phyloP scores from a whole-genome alignment of 2,797 vertebrate species.

The Poeciliopsis presidionis region DNA sequence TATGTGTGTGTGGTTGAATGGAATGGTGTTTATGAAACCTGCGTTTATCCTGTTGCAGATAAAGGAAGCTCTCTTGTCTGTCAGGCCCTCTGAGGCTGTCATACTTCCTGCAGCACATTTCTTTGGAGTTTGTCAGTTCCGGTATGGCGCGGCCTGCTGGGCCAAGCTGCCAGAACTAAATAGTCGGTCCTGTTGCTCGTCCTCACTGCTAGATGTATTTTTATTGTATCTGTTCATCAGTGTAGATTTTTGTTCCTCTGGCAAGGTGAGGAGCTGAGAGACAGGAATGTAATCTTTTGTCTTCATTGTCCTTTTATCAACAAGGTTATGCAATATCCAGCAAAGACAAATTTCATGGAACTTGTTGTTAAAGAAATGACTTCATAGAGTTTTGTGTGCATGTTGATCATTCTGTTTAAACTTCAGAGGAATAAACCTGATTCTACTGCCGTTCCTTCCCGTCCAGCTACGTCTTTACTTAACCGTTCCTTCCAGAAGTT shows the following conservation, averaged over 20 bases:
- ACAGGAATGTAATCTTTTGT: conserved; percentile 4
- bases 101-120: conserved; percentile 12
- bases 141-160: conserved; percentile 11
- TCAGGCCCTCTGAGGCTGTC: conserved; percentile 23
- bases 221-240: conserved; percentile 22
- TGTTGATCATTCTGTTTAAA: neutral
- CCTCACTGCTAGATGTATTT: neutral
- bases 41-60: conserved; percentile 33
- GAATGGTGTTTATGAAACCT: conserved; percentile 35
- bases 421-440: neutral
- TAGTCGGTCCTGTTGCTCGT: conserved; percentile 15
- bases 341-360: neutral
- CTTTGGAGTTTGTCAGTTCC: conserved; percentile 21
- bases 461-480: neutral
- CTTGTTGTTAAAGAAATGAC: neutral
- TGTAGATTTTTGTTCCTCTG: conserved; percentile 8
- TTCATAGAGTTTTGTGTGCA: neutral
- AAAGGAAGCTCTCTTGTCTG: conserved; percentile 36
- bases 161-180: conserved; percentile 7
- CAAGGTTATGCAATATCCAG: conserved; percentile 13
- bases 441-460: neutral
- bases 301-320: conserved; percentile 5
- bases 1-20: conserved; percentile 23
- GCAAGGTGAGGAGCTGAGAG: neutral
- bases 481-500: neutral